A percentile compares a stretch with the other conserved stretches of the same genome.
These are phyloP conservation scores for Drosophila kanekoi DNA, from an alignment of 2,888 invertebrate species.

Conservation along the genomic window DNA sequence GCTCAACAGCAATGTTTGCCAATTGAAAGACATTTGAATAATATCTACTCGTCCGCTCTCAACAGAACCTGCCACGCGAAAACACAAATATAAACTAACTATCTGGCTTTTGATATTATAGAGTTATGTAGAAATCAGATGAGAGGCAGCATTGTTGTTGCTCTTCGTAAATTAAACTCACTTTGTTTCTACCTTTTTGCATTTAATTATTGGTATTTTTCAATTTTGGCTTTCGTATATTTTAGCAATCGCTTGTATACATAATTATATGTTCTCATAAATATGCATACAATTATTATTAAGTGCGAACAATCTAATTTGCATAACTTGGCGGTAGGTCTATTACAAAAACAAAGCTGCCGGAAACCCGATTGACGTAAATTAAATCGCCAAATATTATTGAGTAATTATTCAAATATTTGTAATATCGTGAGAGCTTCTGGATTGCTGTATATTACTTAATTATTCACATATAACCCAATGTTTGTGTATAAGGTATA, in stretches of 20 bases:
- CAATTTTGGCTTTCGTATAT: background rate
- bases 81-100: conserved; percentile 47
- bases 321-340: conserved; percentile 45
- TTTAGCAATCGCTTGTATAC: conserved; percentile 37
- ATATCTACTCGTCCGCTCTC: background rate
- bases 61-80: conserved; percentile 38
- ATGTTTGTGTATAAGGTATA: background rate
- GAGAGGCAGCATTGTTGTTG: conserved; percentile 20
- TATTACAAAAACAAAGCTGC: conserved; percentile 11
- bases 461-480: background rate
- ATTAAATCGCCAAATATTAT: conserved; percentile 10
- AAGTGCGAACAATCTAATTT: conserved; percentile 70
- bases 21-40: conserved; percentile 52
- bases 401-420: conserved; percentile 9
- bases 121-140: conserved; percentile 31
- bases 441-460: background rate
- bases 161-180: conserved; percentile 14
- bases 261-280: conserved; percentile 57
- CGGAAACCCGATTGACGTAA: conserved; percentile 33
- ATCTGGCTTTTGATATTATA: conserved; percentile 17
- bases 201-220: conserved; percentile 26
- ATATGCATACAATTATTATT: conserved; percentile 72
- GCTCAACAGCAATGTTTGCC: conserved; percentile 41
- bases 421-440: background rate
- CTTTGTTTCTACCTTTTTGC: conserved; percentile 10